Evolutionary conservation across 2,797 vertebrate species (phyloP).

Genomic region (Rhabdophis nuchalis): DNA sequence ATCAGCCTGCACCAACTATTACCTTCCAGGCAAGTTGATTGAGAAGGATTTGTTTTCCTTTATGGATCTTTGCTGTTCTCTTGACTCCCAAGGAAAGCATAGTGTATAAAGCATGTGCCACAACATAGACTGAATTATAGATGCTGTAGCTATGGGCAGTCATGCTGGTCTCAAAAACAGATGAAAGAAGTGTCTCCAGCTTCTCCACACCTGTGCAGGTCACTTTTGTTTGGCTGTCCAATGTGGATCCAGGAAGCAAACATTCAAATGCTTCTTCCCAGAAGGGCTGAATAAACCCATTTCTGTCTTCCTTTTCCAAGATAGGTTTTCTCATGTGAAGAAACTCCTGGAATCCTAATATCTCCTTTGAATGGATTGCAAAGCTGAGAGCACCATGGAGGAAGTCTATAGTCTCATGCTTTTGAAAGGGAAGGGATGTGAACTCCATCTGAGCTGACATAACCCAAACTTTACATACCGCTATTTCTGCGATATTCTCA

Average conservation of each 20-base stretch:
- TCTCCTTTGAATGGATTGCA: neutral
- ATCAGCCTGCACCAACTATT: neutral
- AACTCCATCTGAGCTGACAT: constrained; percentile 1
- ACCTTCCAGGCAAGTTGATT: neutral
- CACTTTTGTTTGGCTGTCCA: neutral
- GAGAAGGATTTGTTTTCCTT: neutral
- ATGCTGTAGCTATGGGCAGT: neutral
- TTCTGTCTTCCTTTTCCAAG: neutral
- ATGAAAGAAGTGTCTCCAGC: neutral
- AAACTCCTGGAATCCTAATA: neutral
- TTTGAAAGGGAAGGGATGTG: neutral
- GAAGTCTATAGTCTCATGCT: neutral
- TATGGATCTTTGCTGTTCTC: neutral
- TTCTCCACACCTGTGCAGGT: neutral
- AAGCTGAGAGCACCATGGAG: neutral
- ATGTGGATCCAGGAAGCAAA: neutral
- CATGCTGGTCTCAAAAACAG: neutral
- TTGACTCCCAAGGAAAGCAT: neutral
- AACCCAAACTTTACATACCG: neutral
- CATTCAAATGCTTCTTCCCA: constrained; percentile 6
- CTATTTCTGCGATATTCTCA: neutral
- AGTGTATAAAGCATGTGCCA: neutral
- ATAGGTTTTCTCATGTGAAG: neutral
- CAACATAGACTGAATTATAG: neutral
- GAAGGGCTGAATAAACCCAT: neutral